A percentile compares a stretch with the other conserved stretches of the same genome.
Conservation (phyloP, 2,113 vertebrate species). For the Pelecanoides urinatrix region DNA sequence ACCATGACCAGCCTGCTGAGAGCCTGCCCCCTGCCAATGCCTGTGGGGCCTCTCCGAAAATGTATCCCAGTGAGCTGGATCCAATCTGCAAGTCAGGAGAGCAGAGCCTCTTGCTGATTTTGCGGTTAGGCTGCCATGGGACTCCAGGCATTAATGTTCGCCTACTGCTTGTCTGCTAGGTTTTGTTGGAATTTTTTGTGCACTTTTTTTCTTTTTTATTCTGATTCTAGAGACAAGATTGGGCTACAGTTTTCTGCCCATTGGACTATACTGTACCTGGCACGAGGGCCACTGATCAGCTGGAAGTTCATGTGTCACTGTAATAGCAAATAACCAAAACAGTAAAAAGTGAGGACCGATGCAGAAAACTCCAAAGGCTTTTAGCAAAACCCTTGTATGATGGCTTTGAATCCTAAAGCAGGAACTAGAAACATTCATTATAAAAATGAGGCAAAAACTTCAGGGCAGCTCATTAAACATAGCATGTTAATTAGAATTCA, state of each 20-base stretch:
- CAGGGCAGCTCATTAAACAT: not conserved
- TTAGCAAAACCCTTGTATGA: not conserved
- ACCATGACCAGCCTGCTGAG: not conserved
- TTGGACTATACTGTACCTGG: not conserved
- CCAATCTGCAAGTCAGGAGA: not conserved
- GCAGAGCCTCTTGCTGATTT: not conserved
- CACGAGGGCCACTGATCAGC: not conserved
- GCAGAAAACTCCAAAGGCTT: not conserved
- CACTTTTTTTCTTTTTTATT: not conserved
- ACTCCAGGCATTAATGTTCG: not conserved
- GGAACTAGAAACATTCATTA: not conserved
- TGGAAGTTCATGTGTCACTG: not conserved
- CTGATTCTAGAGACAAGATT: not conserved
- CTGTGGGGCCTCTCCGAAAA: not conserved
- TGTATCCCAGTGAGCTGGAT: not conserved
- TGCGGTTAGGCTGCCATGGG: not conserved
- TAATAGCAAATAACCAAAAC: not conserved
- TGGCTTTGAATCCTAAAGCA: not conserved
- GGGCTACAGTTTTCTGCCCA: not conserved
- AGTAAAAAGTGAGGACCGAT: not conserved
- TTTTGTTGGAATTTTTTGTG: not conserved
- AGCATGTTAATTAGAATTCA: constrained; percentile 18
- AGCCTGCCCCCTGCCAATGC: rapidly evolving
- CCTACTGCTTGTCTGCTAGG: not conserved
- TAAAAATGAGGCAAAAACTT: not conserved